Conservation (phyloP, 2,797 vertebrate species). For the Poecile montanus region DNA sequence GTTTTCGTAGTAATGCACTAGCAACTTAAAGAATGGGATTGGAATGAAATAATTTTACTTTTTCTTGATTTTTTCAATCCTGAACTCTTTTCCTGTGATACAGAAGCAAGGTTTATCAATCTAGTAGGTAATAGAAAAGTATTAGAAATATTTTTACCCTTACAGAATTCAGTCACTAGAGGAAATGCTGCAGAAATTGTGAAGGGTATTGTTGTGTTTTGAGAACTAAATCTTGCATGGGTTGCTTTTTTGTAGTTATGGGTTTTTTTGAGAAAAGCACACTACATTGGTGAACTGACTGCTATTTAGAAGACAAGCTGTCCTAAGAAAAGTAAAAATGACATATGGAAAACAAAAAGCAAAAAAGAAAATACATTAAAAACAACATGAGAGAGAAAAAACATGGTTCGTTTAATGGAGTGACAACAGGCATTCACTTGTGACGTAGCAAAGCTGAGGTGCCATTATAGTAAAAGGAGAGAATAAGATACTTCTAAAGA, state of each 20-base stretch:
- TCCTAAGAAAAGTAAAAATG: not conserved
- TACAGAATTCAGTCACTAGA: not conserved
- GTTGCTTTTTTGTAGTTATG: not conserved
- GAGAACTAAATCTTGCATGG: not conserved
- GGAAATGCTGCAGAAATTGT: not conserved
- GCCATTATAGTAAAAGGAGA: not conserved
- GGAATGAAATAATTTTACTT: not conserved
- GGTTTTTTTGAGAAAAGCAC: not conserved
- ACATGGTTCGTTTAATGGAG: accelerated
- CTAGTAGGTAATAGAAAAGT: not conserved
- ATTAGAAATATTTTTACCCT: not conserved
- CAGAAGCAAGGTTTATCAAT: not conserved
- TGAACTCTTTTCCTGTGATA: not conserved
- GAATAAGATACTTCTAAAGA: not conserved
- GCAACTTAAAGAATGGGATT: not conserved
- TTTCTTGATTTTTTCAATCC: not conserved
- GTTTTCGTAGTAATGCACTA: not conserved
- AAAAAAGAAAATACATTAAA: not conserved
- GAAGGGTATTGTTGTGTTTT: not conserved
- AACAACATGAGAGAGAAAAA: not conserved
- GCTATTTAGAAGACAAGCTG: not conserved
- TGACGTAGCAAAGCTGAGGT: not conserved
- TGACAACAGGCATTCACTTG: not conserved
- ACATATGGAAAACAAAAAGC: not conserved
- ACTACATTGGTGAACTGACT: not conserved